These are phyloP conservation scores for Illadopsis cleaveri DNA, from an alignment of 2,113 vertebrate genomes.

Conservation along the genomic window DNA sequence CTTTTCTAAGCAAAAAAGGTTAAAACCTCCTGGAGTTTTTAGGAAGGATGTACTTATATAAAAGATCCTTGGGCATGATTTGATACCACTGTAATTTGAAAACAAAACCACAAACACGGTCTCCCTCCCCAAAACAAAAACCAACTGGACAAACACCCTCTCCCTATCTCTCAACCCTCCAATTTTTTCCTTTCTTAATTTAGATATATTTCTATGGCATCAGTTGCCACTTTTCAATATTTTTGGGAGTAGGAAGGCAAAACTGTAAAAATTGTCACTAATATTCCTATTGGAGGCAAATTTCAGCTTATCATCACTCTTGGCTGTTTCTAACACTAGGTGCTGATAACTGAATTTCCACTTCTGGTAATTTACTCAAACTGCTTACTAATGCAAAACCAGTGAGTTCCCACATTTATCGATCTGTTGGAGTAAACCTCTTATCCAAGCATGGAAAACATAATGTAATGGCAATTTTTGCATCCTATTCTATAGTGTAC, in stretches of 20 bases:
- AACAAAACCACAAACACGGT: not conserved
- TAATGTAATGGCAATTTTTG: not conserved
- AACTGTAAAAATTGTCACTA: not conserved
- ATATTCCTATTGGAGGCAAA: not conserved
- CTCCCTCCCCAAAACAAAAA: accelerated
- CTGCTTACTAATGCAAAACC: not conserved
- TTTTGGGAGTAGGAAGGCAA: not conserved
- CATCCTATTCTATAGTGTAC: not conserved
- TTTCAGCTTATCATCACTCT: not conserved
- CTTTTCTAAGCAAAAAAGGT: not conserved
- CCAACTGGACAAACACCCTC: not conserved
- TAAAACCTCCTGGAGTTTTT: accelerated
- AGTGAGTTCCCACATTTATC: not conserved
- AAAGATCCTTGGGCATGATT: not conserved
- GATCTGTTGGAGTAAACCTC: not conserved
- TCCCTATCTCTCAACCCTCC: accelerated
- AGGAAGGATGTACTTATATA: not conserved
- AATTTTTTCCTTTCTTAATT: not conserved
- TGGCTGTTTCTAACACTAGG: not conserved
- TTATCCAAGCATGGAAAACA: not conserved
- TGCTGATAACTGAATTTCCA: not conserved
- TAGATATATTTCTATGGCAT: accelerated
- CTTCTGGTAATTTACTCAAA: not conserved
- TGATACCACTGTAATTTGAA: not conserved
- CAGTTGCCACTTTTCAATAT: not conserved